phyloP scores from a whole-genome alignment of 2,888 invertebrate genomes.

The Brenthis hecate region DNA sequence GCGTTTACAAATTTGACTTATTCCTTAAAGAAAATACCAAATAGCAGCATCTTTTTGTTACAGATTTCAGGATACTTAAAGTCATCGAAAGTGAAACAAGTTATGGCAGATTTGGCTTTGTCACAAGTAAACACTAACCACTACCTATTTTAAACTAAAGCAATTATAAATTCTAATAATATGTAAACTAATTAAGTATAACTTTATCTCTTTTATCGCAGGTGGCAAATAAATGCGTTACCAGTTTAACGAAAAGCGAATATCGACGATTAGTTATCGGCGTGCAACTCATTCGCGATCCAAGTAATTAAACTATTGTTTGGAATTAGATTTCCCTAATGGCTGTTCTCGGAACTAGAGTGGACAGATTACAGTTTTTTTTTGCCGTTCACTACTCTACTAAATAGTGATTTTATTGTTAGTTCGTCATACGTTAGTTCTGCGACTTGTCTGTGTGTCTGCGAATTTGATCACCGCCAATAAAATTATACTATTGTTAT shows the following conservation, averaged over 20 bases:
- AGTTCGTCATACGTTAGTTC: too few relatives aligned
- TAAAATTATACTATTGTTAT: too few relatives aligned
- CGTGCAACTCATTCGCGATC: constrained; percentile 95
- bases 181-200: background rate
- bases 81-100: constrained; percentile 93
- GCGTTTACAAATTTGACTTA: too few relatives aligned
- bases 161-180: background rate
- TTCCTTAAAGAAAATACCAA: too few relatives aligned
- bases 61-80: constrained; percentile 89
- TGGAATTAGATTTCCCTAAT: background rate
- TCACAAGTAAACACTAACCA: constrained; percentile 83
- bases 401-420: too few relatives aligned
- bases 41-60: constrained; percentile 36
- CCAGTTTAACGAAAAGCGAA: constrained; percentile 93
- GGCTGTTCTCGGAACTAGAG: too few relatives aligned
- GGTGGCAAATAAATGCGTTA: constrained; percentile 92
- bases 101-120: constrained; percentile 95
- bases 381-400: too few relatives aligned
- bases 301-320: constrained; percentile 83
- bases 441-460: too few relatives aligned
- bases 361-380: too few relatives aligned
- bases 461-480: too few relatives aligned
- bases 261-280: constrained; percentile 95
- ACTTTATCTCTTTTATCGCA: constrained; percentile 38
- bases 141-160: too few relatives aligned